Evolutionary conservation across 35 echinoderm and acorn worm genomes (phyloP), one percentile per base, ranked within the genome.

Genomic region (Holothuria glaberrima): DNA sequence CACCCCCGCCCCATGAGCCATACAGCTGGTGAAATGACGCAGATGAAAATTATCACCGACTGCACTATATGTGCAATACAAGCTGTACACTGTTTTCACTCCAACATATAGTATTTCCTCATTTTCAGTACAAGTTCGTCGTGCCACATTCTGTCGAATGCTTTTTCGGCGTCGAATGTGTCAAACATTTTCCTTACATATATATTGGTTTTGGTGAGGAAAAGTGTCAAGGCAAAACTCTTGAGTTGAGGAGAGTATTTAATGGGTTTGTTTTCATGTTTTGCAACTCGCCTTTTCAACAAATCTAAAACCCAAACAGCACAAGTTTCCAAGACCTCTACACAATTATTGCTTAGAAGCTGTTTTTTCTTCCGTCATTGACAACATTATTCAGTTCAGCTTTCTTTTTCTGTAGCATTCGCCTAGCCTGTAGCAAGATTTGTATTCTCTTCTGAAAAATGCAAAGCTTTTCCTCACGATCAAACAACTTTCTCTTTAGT

Each of bases 121-220:
- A n/a, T n/a, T n/a, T n/a, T n/a, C n/a, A n/a, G n/a, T n/a, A n/a
- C n/a, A n/a, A n/a, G n/a, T n/a, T n/a, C n/a, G n/a, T n/a, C n/a
- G n/a, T n/a, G n/a, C n/a, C n/a, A n/a, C n/a, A n/a, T n/a, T n/a
- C n/a, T n/a, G n/a, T n/a, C n/a, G n/a, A n/a, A n/a, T n/a, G n/a
- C n/a, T n/a, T n/a, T n/a, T n/a, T n/a, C n/a, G n/a, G n/a, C n/a
- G n/a, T n/a, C n/a, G n/a, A n/a, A n/a, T n/a, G 56, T 36, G 31
- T 36, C 22, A 69, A 88, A 67, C 22, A 48, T 30, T 20, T 75
- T 76, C 17, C 87, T 25, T 48, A 89, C 48, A 48, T 57, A 89
- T 22, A 59, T 30, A 77, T 89, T 76, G 16, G 87, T 56, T 75
- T 75, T 89, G 87, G 38, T 33, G 68, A 75, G 35, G 75, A 89